Percentiles rank a stretch among this genome's conserved stretches.
These are phyloP conservation scores for Metalampra italica DNA, from an alignment of 2,888 invertebrate species.

Conservation along the genomic window DNA sequence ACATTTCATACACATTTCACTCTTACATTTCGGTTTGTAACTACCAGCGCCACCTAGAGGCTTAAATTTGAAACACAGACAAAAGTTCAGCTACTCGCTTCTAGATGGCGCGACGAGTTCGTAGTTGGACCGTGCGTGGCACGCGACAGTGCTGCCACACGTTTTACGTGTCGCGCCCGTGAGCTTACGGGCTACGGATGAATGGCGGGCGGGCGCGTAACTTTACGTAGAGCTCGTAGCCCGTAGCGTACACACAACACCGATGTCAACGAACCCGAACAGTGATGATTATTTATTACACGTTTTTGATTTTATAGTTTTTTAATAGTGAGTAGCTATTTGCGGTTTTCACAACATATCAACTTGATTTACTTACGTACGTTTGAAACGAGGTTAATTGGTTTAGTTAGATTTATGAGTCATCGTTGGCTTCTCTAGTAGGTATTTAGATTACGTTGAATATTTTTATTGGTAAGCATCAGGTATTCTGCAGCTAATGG, in stretches of 20 bases:
- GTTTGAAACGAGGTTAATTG: constrained; percentile 15
- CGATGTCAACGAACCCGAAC: constrained; percentile 58
- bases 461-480: too few relatives aligned
- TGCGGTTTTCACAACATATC: constrained; percentile 19
- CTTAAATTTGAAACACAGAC: constrained; percentile 25
- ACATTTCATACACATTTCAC: too few relatives aligned
- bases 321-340: constrained; percentile 16
- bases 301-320: constrained; percentile 21
- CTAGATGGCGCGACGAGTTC: constrained; percentile 49
- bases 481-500: too few relatives aligned
- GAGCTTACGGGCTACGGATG: constrained; percentile 38
- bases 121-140: neutral
- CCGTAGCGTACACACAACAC: constrained; percentile 54
- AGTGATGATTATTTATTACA: constrained; percentile 38
- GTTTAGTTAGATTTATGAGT: neutral
- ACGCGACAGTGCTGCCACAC: constrained; percentile 40
- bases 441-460: too few relatives aligned
- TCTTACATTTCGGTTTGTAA: neutral
- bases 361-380: constrained; percentile 17
- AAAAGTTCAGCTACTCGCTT: constrained; percentile 59
- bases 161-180: constrained; percentile 22
- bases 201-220: constrained; percentile 55
- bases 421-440: neutral
- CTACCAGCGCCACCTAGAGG: constrained; percentile 46
- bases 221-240: constrained; percentile 51